These are phyloP conservation scores for Unio delphinus DNA, from an alignment of 2,888 invertebrate genomes.

Conservation along the genomic window DNA sequence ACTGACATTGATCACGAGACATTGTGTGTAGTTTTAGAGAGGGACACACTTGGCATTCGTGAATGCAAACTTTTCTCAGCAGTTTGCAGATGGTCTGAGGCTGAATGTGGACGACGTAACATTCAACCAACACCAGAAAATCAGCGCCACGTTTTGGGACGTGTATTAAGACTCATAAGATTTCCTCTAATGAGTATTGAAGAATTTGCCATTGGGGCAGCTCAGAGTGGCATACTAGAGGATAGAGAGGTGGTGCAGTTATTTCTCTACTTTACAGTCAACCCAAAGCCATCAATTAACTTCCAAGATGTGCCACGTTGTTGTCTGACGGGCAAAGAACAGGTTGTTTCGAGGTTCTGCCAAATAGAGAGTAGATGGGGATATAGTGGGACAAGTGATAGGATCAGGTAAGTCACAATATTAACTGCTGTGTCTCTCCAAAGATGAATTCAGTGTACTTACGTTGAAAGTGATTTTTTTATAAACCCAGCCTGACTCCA, in stretches of 20 bases:
- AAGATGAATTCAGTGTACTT: not conserved
- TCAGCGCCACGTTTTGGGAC: constrained; percentile 80
- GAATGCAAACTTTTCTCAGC: constrained; percentile 84
- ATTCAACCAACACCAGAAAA: constrained; percentile 79
- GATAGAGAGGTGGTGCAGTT: constrained; percentile 82
- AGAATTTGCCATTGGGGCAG: constrained; percentile 82
- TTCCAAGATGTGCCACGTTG: constrained; percentile 80
- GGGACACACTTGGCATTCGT: constrained; percentile 84
- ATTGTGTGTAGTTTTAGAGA: constrained; percentile 82
- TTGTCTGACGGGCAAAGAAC: constrained; percentile 85
- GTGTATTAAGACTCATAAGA: constrained; percentile 81
- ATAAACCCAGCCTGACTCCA: no score
- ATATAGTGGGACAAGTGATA: constrained; percentile 86
- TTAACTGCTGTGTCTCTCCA: not conserved
- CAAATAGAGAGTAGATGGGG: constrained; percentile 88
- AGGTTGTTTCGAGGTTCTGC: constrained; percentile 82
- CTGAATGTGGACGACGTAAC: constrained; percentile 80
- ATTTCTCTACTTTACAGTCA: constrained; percentile 76
- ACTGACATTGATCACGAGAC: constrained; percentile 87
- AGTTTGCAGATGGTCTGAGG: constrained; percentile 69
- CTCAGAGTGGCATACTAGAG: constrained; percentile 80
- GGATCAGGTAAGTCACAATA: constrained; percentile 77
- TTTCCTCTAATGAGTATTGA: constrained; percentile 89
- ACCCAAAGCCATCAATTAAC: constrained; percentile 83
- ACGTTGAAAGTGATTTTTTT: not conserved